These are phyloP conservation scores for Budorcas taxicolor DNA, from an alignment of 2,113 vertebrate genomes.

Conservation along the genomic window DNA sequence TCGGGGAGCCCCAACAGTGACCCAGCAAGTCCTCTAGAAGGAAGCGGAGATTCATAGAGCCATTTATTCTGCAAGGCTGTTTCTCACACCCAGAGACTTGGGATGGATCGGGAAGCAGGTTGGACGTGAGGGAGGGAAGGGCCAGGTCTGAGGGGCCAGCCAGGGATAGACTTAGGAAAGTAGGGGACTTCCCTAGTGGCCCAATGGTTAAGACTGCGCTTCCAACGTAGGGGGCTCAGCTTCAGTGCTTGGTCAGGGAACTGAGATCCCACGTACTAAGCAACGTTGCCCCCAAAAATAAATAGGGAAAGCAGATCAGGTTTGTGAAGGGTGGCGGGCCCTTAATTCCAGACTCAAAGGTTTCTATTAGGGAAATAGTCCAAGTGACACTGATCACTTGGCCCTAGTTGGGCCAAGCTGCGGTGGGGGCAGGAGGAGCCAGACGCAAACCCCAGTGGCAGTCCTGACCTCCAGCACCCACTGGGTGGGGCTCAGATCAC, in stretches of 20 bases:
- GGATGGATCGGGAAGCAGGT: background rate
- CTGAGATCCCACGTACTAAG: background rate
- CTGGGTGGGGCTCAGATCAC: background rate
- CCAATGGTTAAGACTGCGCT: background rate
- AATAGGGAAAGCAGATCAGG: background rate
- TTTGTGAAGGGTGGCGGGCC: background rate
- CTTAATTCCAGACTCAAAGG: background rate
- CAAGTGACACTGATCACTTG: background rate
- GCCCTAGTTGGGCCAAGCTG: background rate
- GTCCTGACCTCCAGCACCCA: background rate
- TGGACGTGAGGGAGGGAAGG: background rate
- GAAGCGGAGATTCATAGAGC: background rate
- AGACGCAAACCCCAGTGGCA: background rate
- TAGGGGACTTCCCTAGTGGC: background rate
- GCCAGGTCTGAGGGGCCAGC: background rate
- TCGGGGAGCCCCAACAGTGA: background rate
- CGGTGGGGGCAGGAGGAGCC: background rate
- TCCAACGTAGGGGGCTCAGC: background rate
- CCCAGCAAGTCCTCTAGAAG: background rate
- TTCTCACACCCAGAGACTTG: background rate
- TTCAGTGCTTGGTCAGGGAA: background rate
- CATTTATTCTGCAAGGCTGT: background rate
- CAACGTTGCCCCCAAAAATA: fast-evolving
- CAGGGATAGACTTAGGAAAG: background rate
- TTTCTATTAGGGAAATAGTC: background rate